These are phyloP conservation scores for Drosophila rubida DNA, from an alignment of 2,888 invertebrate genomes.

Conservation along the genomic window DNA sequence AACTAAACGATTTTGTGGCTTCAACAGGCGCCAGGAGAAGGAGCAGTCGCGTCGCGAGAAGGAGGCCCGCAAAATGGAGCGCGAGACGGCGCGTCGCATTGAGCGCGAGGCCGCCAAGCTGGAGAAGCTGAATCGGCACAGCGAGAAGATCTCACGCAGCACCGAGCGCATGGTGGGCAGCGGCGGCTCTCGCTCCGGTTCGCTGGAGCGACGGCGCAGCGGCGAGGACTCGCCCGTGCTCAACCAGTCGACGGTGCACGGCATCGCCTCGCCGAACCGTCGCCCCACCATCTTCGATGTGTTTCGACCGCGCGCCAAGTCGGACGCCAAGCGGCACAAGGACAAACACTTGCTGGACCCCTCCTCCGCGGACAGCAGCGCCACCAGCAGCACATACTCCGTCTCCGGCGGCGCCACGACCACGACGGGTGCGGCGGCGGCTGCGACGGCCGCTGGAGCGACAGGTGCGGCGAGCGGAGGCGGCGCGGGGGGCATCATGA, in stretches of 20 bases:
- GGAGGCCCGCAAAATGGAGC: constrained; percentile 84
- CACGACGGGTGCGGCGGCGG: constrained; percentile 47
- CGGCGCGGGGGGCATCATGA: constrained; percentile 87
- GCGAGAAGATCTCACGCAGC: constrained; percentile 84
- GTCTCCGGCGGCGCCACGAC: constrained; percentile 62
- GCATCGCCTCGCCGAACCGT: constrained; percentile 89
- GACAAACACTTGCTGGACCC: constrained; percentile 80
- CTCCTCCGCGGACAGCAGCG: constrained; percentile 80
- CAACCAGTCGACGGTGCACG: constrained; percentile 85
- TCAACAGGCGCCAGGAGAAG: constrained; percentile 83
- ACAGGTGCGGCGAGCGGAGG: constrained; percentile 31
- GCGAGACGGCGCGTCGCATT: constrained; percentile 83
- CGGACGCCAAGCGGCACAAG: constrained; percentile 87
- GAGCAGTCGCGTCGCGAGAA: constrained; percentile 84
- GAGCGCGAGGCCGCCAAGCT: constrained; percentile 84
- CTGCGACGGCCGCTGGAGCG: constrained; percentile 58
- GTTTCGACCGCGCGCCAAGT: constrained; percentile 91
- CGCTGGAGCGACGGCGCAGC: constrained; percentile 84
- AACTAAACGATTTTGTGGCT: not conserved
- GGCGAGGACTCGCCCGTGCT: constrained; percentile 85
- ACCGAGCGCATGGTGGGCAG: constrained; percentile 83
- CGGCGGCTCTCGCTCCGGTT: constrained; percentile 84
- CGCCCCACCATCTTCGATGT: constrained; percentile 92
- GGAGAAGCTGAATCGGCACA: constrained; percentile 84
- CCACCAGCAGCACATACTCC: constrained; percentile 81